Conservation (phyloP, 2,113 vertebrate genomes). For the Circaetus gallicus region DNA sequence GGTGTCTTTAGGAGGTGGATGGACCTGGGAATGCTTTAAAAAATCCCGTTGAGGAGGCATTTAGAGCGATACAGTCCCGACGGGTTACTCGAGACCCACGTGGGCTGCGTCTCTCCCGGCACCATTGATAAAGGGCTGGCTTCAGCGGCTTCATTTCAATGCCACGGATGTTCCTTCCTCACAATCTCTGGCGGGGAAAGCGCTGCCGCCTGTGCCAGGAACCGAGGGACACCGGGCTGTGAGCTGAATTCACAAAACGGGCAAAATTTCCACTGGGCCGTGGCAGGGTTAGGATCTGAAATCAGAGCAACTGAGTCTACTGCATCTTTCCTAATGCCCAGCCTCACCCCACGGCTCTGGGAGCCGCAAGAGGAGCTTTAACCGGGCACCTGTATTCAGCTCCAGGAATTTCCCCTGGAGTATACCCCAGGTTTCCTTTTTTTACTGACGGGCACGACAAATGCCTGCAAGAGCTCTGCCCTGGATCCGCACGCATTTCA, state of each 20-base stretch:
- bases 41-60: not conserved
- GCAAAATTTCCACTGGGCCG: conserved; percentile 57
- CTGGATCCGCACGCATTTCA: accelerated
- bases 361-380: not conserved
- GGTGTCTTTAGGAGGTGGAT: not conserved
- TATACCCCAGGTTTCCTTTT: accelerated
- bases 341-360: not conserved
- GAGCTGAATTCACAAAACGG: conserved; percentile 43
- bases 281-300: not conserved
- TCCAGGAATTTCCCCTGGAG: accelerated
- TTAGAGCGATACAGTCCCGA: not conserved
- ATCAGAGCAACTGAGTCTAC: not conserved
- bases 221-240: not conserved
- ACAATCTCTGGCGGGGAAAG: conserved; percentile 43
- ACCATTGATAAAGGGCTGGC: conserved; percentile 11
- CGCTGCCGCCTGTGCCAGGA: conserved; percentile 40
- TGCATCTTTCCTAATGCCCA: not conserved
- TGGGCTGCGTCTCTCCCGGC: not conserved
- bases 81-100: not conserved
- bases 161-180: conserved; percentile 25
- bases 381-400: not conserved
- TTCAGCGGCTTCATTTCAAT: conserved; percentile 28
- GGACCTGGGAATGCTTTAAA: not conserved
- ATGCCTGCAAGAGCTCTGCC: not conserved
- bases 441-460: accelerated